A percentile compares a stretch with the other conserved stretches of the same genome.
Conservation (phyloP, 2,888 invertebrate genomes). For the Ophion slaviceki region DNA sequence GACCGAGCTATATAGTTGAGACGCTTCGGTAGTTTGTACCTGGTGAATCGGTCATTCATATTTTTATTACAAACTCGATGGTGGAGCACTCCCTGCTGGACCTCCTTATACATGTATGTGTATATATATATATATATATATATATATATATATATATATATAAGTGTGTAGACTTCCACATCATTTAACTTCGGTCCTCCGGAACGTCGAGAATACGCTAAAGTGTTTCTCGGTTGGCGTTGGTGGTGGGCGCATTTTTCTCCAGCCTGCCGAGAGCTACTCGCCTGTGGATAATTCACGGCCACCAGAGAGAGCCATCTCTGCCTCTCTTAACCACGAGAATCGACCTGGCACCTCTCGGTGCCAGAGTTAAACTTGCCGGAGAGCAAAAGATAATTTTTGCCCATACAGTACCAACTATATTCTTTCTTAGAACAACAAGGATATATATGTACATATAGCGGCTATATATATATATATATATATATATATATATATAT, state of each 20-base stretch:
- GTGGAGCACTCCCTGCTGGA: constrained; percentile 33
- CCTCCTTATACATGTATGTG: neutral
- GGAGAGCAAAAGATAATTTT: constrained; percentile 26
- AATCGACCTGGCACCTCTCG: constrained; percentile 55
- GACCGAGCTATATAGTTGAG: constrained; percentile 52
- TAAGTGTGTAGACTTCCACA: constrained; percentile 22
- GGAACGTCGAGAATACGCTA: constrained; percentile 37
- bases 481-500: too few relatives aligned
- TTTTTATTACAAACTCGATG: constrained; percentile 52
- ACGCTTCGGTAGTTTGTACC: constrained; percentile 49
- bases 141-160: neutral
- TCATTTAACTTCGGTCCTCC: constrained; percentile 56
- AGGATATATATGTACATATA: neutral
- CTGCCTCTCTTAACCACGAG: constrained; percentile 31
- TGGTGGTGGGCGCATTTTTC: constrained; percentile 50
- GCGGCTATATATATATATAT: neutral
- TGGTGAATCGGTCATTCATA: constrained; percentile 60
- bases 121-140: constrained; percentile 5
- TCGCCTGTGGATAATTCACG: constrained; percentile 65
- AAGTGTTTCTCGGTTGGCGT: constrained; percentile 54
- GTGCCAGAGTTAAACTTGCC: constrained; percentile 13
- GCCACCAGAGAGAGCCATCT: constrained; percentile 63
- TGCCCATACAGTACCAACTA: constrained; percentile 20
- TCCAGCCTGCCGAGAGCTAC: constrained; percentile 26
- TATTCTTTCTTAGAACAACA: constrained; percentile 42